Conservation (phyloP, 2,888 invertebrate genomes). For the Stenichneumon culpator region DNA sequence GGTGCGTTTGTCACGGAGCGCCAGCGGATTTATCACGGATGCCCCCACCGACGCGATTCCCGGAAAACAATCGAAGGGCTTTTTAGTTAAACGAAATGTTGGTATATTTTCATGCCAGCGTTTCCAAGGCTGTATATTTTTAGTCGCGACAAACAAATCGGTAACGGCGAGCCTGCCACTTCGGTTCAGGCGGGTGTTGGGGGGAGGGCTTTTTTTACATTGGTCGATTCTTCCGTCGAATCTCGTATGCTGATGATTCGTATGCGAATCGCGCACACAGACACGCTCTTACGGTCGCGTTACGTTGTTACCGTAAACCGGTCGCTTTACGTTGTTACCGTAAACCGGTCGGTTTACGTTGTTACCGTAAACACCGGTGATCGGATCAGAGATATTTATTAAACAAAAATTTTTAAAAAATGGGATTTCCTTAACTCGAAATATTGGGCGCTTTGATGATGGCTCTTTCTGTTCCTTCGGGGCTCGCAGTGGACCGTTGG, state of each 20-base stretch:
- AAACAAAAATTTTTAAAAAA: too few species aligned
- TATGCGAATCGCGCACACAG: not conserved
- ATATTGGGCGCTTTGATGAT: too few species aligned
- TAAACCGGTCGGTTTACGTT: conserved; percentile 46
- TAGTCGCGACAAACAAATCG: conserved; percentile 32
- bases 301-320: conserved; percentile 38
- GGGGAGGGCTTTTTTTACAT: not conserved
- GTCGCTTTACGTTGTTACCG: conserved; percentile 46
- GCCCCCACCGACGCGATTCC: conserved; percentile 3
- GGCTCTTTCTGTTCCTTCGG: too few species aligned
- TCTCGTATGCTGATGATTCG: conserved; percentile 24
- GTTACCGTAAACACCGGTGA: conserved; percentile 14
- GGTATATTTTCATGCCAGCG: conserved; percentile 30
- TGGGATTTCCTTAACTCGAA: too few species aligned
- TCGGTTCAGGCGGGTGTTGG: not conserved
- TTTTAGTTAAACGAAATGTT: conserved; percentile 50
- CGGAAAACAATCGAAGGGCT: conserved; percentile 36
- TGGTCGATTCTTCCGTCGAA: conserved; percentile 21
- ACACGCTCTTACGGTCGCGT: conserved; percentile 25
- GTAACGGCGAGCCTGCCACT: conserved; percentile 20
- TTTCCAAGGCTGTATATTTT: conserved; percentile 43
- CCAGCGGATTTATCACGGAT: too few species aligned
- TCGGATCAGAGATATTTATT: too few species aligned
- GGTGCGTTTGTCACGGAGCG: conserved; percentile 75
- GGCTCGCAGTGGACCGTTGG: too few species aligned